phyloP scores from a whole-genome alignment of 2,113 vertebrate species.

The Archilochus colubris region DNA sequence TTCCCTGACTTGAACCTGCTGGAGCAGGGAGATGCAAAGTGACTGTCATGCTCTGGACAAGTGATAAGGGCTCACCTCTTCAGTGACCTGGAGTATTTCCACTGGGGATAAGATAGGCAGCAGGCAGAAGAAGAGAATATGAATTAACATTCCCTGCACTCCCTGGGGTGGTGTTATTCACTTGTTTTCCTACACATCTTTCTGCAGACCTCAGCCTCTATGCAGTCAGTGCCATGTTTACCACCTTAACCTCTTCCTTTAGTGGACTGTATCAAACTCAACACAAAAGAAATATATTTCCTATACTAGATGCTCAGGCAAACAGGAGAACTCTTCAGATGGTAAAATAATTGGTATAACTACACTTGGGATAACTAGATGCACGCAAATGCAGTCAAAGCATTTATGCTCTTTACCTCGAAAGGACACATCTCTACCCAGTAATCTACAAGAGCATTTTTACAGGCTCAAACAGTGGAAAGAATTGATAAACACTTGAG shows the following conservation, averaged over 20 bases:
- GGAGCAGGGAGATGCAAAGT: constrained; percentile 43
- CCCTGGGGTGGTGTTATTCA: constrained; percentile 30
- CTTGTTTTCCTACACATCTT: neutral
- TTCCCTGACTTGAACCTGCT: constrained; percentile 33
- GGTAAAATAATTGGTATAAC: constrained; percentile 40
- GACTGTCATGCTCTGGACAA: neutral
- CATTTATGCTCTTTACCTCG: constrained; percentile 4
- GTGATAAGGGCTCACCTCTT: constrained; percentile 46
- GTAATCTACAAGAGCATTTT: constrained; percentile 18
- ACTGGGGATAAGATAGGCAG: neutral
- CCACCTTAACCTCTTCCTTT: constrained; percentile 4
- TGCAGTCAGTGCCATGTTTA: neutral
- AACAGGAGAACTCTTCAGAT: constrained; percentile 27
- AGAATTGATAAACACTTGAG: constrained; percentile 46
- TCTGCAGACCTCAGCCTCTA: neutral
- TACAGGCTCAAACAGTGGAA: constrained; percentile 44
- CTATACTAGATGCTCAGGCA: neutral
- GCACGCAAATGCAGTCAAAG: neutral
- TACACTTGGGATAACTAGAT: neutral
- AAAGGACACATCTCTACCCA: neutral
- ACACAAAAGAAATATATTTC: neutral
- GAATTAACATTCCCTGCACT: constrained; percentile 40
- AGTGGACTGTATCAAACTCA: neutral
- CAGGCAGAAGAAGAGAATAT: constrained; percentile 6
- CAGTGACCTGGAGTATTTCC: constrained; percentile 34